Evolutionary conservation across 2,113 vertebrate genomes (phyloP).

Genomic region (Urocitellus parryii): DNA sequence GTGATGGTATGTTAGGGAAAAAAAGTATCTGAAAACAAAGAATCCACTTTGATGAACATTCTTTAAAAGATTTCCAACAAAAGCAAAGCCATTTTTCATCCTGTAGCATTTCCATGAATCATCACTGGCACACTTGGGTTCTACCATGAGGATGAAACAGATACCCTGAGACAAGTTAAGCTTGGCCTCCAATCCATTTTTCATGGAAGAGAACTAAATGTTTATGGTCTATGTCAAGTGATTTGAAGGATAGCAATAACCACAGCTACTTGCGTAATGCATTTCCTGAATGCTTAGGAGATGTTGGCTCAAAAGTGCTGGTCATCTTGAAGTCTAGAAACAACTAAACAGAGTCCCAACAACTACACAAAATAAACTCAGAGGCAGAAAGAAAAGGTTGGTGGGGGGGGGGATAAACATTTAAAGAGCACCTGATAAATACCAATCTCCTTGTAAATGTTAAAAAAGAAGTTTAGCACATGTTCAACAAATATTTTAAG

Average conservation of each 20-base stretch:
- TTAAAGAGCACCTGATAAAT: background rate
- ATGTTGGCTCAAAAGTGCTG: background rate
- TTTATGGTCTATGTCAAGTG: slow-evolving; percentile 36
- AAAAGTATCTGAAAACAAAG: slow-evolving; percentile 51
- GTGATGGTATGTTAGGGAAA: background rate
- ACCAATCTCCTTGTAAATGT: background rate
- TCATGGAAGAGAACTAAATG: slow-evolving; percentile 53
- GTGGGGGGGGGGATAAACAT: rapidly evolving
- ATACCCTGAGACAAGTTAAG: slow-evolving; percentile 48
- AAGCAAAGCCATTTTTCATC: slow-evolving; percentile 3
- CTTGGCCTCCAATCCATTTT: slow-evolving; percentile 49
- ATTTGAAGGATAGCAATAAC: slow-evolving; percentile 52
- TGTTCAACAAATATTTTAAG: background rate
- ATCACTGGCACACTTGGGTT: slow-evolving; percentile 24
- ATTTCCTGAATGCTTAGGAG: slow-evolving; percentile 30
- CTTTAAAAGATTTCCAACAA: slow-evolving; percentile 46
- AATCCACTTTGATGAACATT: background rate
- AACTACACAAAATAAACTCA: background rate
- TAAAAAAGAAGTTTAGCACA: background rate
- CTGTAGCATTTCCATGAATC: slow-evolving; percentile 50
- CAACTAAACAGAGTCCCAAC: background rate
- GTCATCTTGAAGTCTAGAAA: background rate
- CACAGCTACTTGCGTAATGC: background rate
- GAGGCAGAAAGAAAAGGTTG: background rate
- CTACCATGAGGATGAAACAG: slow-evolving; percentile 35